Conservation (phyloP, 1,140 invertebrate genomes). For the Pseudomyrmex pallidus region DNA sequence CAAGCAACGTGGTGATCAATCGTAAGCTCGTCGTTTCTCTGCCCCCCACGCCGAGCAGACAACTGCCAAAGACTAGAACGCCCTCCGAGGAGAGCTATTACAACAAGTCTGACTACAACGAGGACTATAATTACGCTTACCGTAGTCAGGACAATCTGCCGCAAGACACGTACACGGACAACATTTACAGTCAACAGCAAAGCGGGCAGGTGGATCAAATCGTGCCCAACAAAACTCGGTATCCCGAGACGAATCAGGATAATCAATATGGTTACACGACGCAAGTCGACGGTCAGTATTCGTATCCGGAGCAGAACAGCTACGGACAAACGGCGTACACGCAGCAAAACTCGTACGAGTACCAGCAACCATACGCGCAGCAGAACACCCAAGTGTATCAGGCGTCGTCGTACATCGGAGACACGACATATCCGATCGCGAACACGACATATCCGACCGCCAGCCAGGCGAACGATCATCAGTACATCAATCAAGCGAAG, state of each 20-base stretch:
- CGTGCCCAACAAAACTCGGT: slow-evolving; percentile 48
- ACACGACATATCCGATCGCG: slow-evolving; percentile 65
- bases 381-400: slow-evolving; percentile 70
- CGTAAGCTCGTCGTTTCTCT: slow-evolving; percentile 82
- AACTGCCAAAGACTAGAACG: slow-evolving; percentile 84
- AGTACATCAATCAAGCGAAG: slow-evolving; percentile 66
- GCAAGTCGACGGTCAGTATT: slow-evolving; percentile 75
- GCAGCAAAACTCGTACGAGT: slow-evolving; percentile 79
- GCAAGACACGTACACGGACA: slow-evolving; percentile 81
- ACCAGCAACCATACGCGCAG: slow-evolving; percentile 76
- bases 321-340: slow-evolving; percentile 63
- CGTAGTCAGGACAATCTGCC: slow-evolving; percentile 87
- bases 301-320: slow-evolving; percentile 71
- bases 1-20: slow-evolving; percentile 78
- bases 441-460: slow-evolving; percentile 65
- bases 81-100: slow-evolving; percentile 84
- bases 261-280: slow-evolving; percentile 76
- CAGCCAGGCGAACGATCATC: slow-evolving; percentile 63
- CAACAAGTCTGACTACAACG: slow-evolving; percentile 87
- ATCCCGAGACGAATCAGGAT: slow-evolving; percentile 65
- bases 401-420: slow-evolving; percentile 60
- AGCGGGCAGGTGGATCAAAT: slow-evolving; percentile 1
- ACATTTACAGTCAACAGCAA: slow-evolving; percentile 74
- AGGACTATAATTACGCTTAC: slow-evolving; percentile 90
- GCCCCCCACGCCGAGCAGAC: slow-evolving; percentile 86